phyloP scores from a whole-genome alignment of 2,797 vertebrate genomes.

The Kryptopterus vitreolus region DNA sequence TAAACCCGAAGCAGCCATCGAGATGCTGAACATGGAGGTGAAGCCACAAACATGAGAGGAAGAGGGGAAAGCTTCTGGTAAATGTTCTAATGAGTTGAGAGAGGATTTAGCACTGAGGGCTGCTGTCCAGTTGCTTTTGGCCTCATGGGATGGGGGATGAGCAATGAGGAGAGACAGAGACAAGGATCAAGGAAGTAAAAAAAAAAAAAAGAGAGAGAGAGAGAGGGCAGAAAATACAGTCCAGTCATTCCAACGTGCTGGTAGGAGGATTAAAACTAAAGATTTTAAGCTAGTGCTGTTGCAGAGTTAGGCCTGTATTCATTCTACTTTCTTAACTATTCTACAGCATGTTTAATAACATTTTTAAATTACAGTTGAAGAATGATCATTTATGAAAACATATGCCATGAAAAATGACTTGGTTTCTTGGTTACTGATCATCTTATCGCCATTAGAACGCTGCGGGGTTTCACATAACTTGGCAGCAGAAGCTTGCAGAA shows the following conservation, averaged over 20 bases:
- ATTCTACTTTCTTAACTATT: no score
- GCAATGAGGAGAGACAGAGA: background rate
- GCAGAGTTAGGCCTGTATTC: background rate
- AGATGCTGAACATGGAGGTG: constrained; percentile 7
- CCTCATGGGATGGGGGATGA: constrained; percentile 15
- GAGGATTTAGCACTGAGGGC: constrained; percentile 42
- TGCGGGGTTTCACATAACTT: background rate
- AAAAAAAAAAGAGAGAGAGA: background rate
- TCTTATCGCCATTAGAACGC: constrained; percentile 8
- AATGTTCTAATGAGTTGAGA: constrained; percentile 44
- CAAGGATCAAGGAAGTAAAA: background rate
- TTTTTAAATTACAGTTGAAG: no score
- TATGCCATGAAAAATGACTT: background rate
- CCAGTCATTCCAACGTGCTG: constrained; percentile 15
- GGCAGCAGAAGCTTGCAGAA: constrained; percentile 11
- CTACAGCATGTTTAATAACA: no score
- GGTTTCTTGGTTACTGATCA: no score
- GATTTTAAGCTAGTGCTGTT: background rate
- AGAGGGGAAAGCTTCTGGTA: constrained; percentile 32
- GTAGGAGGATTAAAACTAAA: constrained; percentile 13
- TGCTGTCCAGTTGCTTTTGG: constrained; percentile 41
- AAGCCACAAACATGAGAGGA: background rate
- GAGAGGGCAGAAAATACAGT: background rate
- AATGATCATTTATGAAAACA: background rate
- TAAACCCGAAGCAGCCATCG: background rate